These are phyloP conservation scores for Struthio camelus DNA, from an alignment of 2,113 vertebrate genomes.

Conservation along the genomic window DNA sequence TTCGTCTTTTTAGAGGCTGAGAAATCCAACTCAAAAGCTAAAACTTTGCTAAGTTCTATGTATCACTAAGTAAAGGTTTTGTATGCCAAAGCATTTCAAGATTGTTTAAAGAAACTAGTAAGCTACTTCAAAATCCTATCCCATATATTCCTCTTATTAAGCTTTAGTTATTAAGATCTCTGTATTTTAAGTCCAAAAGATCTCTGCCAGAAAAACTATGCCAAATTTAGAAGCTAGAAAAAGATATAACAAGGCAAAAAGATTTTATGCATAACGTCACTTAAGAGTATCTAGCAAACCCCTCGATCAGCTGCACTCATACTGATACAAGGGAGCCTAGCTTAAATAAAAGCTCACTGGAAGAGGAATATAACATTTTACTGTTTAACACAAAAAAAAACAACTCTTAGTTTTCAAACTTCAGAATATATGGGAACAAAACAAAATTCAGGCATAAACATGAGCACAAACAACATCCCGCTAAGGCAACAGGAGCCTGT, in stretches of 20 bases:
- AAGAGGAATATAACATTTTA: neutral
- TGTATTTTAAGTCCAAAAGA: neutral
- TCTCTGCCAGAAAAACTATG: neutral
- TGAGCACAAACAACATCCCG: fast-evolving
- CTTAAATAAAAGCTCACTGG: neutral
- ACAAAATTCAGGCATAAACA: neutral
- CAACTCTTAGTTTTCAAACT: neutral
- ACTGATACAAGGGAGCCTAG: neutral
- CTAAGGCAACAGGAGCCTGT: neutral
- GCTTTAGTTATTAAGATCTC: neutral
- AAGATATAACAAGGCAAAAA: neutral
- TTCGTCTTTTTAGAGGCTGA: neutral
- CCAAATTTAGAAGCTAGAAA: neutral
- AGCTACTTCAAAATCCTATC: neutral
- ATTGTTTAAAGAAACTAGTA: neutral
- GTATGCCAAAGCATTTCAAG: neutral
- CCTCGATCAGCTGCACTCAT: neutral
- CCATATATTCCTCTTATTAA: neutral
- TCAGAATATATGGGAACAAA: neutral
- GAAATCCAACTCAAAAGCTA: neutral
- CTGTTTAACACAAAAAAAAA: neutral
- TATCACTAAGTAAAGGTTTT: neutral
- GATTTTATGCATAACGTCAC: neutral
- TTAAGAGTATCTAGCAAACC: neutral
- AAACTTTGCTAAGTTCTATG: neutral